phyloP scores from a whole-genome alignment of 2,113 vertebrate species.

The Electrona antarctica region DNA sequence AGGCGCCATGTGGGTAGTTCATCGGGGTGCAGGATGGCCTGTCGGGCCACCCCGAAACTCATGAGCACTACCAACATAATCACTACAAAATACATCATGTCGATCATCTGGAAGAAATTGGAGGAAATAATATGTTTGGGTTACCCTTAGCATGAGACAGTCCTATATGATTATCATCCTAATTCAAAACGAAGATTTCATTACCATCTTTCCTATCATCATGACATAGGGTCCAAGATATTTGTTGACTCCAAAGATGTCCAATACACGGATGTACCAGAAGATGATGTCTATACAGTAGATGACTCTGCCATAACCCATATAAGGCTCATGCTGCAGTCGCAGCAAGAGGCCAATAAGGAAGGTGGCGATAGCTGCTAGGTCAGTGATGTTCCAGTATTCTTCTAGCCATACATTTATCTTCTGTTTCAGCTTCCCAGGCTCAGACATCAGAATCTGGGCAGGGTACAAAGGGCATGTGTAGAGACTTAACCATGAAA shows the following conservation, averaged over 20 bases:
- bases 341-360: conserved; percentile 89
- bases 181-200: conserved; percentile 15
- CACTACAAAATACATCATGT: conserved; percentile 99
- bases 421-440: conserved; percentile 96
- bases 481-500: neutral
- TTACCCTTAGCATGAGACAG: no score
- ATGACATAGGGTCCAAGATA: conserved; percentile 98
- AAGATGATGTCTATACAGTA: conserved; percentile 99
- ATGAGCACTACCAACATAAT: conserved; percentile 99
- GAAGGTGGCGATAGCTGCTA: conserved; percentile 91
- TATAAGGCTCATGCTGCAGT: conserved; percentile 92
- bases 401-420: conserved; percentile 98
- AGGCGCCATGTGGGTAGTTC: conserved; percentile 97
- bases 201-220: conserved; percentile 99
- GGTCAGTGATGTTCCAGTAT: conserved; percentile 98
- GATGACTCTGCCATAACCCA: conserved; percentile 96
- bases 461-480: neutral
- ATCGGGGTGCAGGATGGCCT: conserved; percentile 96
- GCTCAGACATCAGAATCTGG: conserved; percentile 98
- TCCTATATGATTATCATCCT: no score
- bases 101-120: conserved; percentile 88
- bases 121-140: neutral
- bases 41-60: conserved; percentile 97
- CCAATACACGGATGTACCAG: conserved; percentile 98
- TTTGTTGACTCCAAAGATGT: conserved; percentile 99